These are phyloP conservation scores for Rhinogobius similis DNA, from an alignment of 2,113 vertebrate species.

Conservation along the genomic window DNA sequence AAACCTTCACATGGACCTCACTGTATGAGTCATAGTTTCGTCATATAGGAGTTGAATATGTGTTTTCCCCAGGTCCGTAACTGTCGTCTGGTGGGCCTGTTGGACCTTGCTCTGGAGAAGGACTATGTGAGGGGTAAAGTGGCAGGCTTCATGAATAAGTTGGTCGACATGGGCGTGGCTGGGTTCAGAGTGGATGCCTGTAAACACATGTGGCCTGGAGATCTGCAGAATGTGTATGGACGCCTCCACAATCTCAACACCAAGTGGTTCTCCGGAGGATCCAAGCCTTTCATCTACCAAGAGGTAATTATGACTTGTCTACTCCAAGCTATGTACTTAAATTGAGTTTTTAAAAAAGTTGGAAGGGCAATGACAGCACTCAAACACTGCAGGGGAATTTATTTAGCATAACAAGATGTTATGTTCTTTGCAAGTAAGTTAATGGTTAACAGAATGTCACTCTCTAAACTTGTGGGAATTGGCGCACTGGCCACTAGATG, in stretches of 20 bases:
- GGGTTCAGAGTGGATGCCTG: constrained; percentile 90
- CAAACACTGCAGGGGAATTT: neutral
- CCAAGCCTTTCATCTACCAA: constrained; percentile 87
- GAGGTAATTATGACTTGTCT: constrained; percentile 85
- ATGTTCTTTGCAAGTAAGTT: neutral
- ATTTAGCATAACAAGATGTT: neutral
- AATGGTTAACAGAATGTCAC: neutral
- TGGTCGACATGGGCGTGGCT: constrained; percentile 87
- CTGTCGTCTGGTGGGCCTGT: constrained; percentile 83
- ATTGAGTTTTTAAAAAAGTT: neutral
- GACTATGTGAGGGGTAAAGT: constrained; percentile 82
- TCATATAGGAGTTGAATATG: no score
- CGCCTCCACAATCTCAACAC: constrained; percentile 81
- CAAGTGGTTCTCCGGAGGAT: constrained; percentile 79
- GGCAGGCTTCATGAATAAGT: constrained; percentile 81
- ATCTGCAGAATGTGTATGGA: constrained; percentile 74
- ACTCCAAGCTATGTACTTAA: no score
- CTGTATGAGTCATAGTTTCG: no score
- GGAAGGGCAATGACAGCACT: neutral
- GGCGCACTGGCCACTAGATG: neutral
- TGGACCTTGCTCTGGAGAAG: constrained; percentile 88
- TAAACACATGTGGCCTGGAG: constrained; percentile 96
- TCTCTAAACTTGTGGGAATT: neutral
- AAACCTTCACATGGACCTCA: neutral
- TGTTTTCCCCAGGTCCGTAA: constrained; percentile 81